Base-by-base conservation (phyloP, 1,140 invertebrate genomes). In the Sitobion miscanthi region DNA sequence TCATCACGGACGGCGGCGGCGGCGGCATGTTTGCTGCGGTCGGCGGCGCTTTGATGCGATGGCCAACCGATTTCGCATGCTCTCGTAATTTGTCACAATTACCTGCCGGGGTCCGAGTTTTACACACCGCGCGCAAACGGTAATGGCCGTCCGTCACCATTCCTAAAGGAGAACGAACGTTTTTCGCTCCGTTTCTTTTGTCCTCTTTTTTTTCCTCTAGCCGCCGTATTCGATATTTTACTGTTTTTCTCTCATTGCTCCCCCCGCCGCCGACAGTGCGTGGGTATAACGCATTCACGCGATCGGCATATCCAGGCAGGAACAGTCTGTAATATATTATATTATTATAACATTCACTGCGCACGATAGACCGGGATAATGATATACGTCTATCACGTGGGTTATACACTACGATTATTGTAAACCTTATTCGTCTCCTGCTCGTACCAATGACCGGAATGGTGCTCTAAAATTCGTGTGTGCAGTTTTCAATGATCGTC, bases 21-120 rank as follows among this genome's bases (percentile, higher is more conserved):
- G 90, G 57, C 90, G 45, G 69, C 69, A 83, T 83, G 91, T 85
- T 93, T 85, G n/a, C 77, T 23, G 38, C 38, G 57, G 62, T 47
- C 91, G 82, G 47, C 91, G 91, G 91, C 91, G 91, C 91, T 85
- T 92, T 92, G 62, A 77, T 92, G 42, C 42, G 91, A 92, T 54
- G 91, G 45, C 45, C 49, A 42, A 86, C 82, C 91, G 91, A 93
- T 93, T 93, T 93, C 91, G 77, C 82, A 57, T 93, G 47, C 69
- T 57, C 91, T 42, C 49, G 91, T 93, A 93, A 93, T 93, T 93
- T 93, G 91, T 93, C 91, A 93, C 91, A 93, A 93, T 92, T 52
- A 83, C 52, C 62, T n/a, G 69, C 54, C 54, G 25, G 21, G 38
- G 11, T 23, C 62, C 30, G 90, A 89, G 87, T 90, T 62, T 90